Evolutionary conservation across 2,888 invertebrate genomes (phyloP), one percentile per base, ranked within the genome.

Genomic region (Andrena camellia): DNA sequence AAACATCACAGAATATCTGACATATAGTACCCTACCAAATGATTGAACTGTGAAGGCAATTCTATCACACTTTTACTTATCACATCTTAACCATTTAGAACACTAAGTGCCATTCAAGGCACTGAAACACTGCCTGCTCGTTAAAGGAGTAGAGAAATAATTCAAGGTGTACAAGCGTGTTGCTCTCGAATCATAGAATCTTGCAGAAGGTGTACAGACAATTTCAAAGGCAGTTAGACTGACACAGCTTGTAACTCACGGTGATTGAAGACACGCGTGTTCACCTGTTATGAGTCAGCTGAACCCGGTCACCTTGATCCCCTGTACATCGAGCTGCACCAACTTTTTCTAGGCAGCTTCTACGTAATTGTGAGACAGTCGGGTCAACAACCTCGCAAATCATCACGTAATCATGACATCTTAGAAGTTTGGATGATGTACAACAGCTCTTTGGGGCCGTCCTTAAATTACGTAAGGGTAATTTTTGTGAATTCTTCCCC

Each of bases 251-350:
- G 63, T 73, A 73, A 66, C 77, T 67, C 57, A 60, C 74, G 48
- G 20, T 66, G 78, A 81, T 86, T 79, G 71, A 74, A 84, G 81
- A 81, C 68, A 74, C 76, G 54, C 77, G 71, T 83, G 78, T 76
- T 83, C 83, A 87, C 85, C 83, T 87, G 85, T 86, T 87, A 80
- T 80, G 86, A 87, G 85, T 86, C 87, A 85, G 86, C 87, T 76
- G 83, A 85, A 85, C 59, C 67, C 42, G 54, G 60, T 60, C 60
- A 75, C 67, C 64, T 78, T 31, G 64, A 64, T 67, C 68, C 48
- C 67, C 59, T 78, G 69, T 78, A 67, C 81, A 70, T 33, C 48
- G 57, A 60, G 57, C 72, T 68, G 68, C 66, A 73, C 48, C 60
- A 57, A 23, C 63, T 29, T 75, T 83, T 64, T 74, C 81, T 79